These are phyloP conservation scores for Mactromeris polynyma DNA, from an alignment of 2,888 invertebrate genomes.

Conservation along the genomic window DNA sequence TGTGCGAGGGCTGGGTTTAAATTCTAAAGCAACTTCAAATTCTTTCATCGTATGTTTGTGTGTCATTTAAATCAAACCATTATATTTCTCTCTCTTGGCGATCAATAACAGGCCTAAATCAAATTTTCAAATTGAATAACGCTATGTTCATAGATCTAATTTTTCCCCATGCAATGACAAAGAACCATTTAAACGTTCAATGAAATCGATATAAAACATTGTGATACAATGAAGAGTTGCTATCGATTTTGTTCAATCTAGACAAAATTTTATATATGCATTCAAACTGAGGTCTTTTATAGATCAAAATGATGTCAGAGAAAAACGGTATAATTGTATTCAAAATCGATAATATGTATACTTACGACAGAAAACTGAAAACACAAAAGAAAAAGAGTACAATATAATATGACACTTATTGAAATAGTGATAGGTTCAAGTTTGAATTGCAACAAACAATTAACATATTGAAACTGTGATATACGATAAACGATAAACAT, in stretches of 20 bases:
- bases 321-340: not conserved
- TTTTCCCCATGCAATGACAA: not conserved
- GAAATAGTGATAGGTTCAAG: not conserved
- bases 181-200: not conserved
- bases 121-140: conserved; percentile 16
- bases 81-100: not conserved
- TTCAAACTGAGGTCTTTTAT: too few relatives aligned
- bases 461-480: too few relatives aligned
- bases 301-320: too few relatives aligned
- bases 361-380: conserved; percentile 63
- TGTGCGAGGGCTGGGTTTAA: not conserved
- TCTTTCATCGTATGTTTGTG: not conserved
- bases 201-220: not conserved
- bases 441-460: not conserved
- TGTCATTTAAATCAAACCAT: conserved; percentile 16
- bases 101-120: not conserved
- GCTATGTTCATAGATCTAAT: not conserved
- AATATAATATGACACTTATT: not conserved
- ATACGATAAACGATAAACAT: too few relatives aligned
- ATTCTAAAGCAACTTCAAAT: not conserved
- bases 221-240: not conserved
- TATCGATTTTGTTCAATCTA: conserved; percentile 31
- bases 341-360: conserved; percentile 16
- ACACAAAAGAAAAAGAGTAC: conserved; percentile 11
- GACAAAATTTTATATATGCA: not conserved